Evolutionary conservation across 2,797 vertebrate species (phyloP).

Genomic region (Pachyuromys duprasi): DNA sequence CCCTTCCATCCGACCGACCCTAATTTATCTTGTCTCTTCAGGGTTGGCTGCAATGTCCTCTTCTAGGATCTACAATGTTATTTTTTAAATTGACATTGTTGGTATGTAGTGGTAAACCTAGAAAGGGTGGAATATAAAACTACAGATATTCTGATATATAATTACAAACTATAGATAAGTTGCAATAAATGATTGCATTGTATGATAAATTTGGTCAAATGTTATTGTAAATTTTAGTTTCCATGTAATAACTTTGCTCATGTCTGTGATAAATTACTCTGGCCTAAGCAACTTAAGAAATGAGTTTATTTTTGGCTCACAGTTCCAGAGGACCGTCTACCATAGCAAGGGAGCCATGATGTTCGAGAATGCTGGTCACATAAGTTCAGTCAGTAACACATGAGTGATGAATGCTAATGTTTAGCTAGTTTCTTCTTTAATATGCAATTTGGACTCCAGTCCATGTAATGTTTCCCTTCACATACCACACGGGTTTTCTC

Average conservation of each 20-base stretch:
- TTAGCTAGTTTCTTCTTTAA: neutral
- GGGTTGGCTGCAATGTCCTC: too few species aligned
- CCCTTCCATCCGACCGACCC: too few species aligned
- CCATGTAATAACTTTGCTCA: neutral
- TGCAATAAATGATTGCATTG: neutral
- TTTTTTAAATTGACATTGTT: neutral
- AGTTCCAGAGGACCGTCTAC: neutral
- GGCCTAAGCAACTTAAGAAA: neutral
- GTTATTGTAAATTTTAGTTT: conserved; percentile 20
- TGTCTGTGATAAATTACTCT: neutral
- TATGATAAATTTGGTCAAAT: conserved; percentile 32
- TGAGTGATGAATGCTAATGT: neutral
- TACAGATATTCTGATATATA: too few species aligned
- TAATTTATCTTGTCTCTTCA: too few species aligned
- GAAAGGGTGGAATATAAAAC: neutral
- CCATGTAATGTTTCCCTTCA: neutral
- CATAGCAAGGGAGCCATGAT: neutral
- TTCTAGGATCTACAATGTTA: too few species aligned
- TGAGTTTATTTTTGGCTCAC: neutral
- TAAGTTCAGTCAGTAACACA: neutral
- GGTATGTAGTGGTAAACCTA: neutral
- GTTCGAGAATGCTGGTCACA: neutral
- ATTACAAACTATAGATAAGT: neutral
- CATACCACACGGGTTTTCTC: too few species aligned
- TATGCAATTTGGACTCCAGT: neutral